Evolutionary conservation across 2,113 vertebrate genomes (phyloP).

Genomic region (Austrofundulus limnaeus): DNA sequence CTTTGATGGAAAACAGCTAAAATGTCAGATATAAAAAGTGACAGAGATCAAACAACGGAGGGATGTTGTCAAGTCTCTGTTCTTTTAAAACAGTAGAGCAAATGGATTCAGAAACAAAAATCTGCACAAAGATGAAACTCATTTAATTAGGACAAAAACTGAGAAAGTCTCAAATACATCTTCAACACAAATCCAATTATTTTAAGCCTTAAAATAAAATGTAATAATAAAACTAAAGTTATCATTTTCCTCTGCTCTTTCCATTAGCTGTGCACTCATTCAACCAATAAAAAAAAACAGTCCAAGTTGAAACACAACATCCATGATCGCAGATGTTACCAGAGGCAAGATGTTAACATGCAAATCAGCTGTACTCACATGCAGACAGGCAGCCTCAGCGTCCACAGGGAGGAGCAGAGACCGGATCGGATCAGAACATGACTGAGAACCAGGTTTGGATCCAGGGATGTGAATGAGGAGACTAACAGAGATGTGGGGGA

Average conservation of each 20-base stretch:
- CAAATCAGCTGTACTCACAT: conserved; percentile 67
- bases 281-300: background rate
- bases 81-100: conserved; percentile 12
- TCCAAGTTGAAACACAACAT: background rate
- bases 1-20: background rate
- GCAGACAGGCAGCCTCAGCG: conserved; percentile 41
- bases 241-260: background rate
- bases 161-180: conserved; percentile 12
- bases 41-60: background rate
- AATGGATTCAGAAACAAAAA: conserved; percentile 3
- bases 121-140: conserved; percentile 6
- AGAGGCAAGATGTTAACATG: conserved; percentile 12
- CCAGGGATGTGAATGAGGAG: conserved; percentile 31
- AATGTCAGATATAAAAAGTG: background rate
- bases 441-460: conserved; percentile 15
- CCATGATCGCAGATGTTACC: background rate
- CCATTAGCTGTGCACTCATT: background rate
- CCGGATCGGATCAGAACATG: conserved; percentile 25
- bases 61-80: background rate
- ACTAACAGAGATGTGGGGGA: conserved; percentile 8
- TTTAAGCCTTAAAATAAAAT: background rate
- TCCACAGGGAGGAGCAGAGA: conserved; percentile 37
- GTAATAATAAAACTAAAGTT: background rate
- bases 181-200: background rate
- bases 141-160: conserved; percentile 7